phyloP scores from a whole-genome alignment of 2,113 vertebrate genomes.

The Peromyscus polionotus region DNA sequence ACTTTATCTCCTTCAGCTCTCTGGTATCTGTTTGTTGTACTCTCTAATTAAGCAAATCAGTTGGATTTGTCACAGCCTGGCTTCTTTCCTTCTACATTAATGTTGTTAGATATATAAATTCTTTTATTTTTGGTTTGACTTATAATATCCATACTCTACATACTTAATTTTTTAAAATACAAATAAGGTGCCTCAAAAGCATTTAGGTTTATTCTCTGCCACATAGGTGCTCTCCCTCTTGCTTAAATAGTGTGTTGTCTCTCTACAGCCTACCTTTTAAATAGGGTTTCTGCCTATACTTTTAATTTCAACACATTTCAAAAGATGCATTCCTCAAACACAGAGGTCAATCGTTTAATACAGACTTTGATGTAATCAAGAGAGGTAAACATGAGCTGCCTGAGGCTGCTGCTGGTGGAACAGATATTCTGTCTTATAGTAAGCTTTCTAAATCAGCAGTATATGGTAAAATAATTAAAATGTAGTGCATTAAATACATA shows the following conservation, averaged over 20 bases:
- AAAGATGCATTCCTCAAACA: not conserved
- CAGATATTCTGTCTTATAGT: not conserved
- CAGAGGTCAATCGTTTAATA: not conserved
- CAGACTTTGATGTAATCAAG: not conserved
- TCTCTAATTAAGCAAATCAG: not conserved
- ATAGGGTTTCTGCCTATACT: not conserved
- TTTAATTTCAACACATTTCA: constrained; percentile 35
- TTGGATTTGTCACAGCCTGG: not conserved
- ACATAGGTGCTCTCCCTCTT: not conserved
- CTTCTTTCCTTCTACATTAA: not conserved
- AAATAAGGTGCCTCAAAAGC: constrained; percentile 31
- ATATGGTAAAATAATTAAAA: not conserved
- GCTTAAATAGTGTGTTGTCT: not conserved
- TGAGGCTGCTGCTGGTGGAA: not conserved
- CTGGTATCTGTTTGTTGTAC: not conserved
- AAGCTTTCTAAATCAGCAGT: not conserved
- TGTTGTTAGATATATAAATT: not conserved
- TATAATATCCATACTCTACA: not conserved
- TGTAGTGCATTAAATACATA: not conserved
- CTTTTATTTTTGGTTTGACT: constrained; percentile 16
- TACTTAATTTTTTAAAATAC: not conserved
- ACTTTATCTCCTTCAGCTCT: not conserved
- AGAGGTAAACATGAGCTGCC: not conserved
- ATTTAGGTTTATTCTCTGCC: not conserved
- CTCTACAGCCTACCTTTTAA: not conserved